A percentile compares a stretch with the other conserved stretches of the same genome.
Conservation (phyloP, 2,888 invertebrate species). For the Folsomia manolachei region DNA sequence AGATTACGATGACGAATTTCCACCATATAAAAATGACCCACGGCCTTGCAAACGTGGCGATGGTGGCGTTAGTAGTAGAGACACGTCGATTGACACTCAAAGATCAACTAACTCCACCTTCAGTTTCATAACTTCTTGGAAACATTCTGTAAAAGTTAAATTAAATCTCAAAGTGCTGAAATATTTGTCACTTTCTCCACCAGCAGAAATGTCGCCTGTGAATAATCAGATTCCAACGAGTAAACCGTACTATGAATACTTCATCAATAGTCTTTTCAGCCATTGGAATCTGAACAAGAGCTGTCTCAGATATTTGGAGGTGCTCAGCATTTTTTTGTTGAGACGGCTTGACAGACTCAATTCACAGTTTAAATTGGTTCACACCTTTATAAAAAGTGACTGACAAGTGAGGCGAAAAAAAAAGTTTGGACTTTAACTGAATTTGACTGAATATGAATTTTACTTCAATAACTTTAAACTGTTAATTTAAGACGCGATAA, state of each 20-base stretch:
- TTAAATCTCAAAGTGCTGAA: not conserved
- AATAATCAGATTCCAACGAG: not conserved
- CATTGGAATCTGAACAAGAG: slow-evolving; percentile 24
- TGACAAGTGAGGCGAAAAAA: not conserved
- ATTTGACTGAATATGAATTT: too few relatives aligned
- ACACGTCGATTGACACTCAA: too few relatives aligned
- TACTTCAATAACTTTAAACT: too few relatives aligned
- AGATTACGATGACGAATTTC: not conserved
- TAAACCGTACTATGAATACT: slow-evolving; percentile 32
- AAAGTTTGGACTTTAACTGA: too few relatives aligned
- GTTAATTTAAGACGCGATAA: too few relatives aligned
- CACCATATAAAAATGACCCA: not conserved
- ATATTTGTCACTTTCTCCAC: not conserved
- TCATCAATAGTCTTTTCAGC: slow-evolving; percentile 28
- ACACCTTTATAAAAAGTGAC: not conserved
- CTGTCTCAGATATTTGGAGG: slow-evolving; percentile 31
- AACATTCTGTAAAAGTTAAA: not conserved
- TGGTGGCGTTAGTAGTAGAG: not conserved
- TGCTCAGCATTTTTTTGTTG: slow-evolving; percentile 30
- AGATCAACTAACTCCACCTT: not conserved
- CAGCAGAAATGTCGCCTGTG: not conserved
- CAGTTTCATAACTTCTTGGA: not conserved
- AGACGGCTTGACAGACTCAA: slow-evolving; percentile 29
- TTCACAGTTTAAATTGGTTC: slow-evolving; percentile 32
- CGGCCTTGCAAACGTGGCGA: not conserved